Evolutionary conservation across 2,113 vertebrate species (phyloP).

Genomic region (Callithrix jacchus): DNA sequence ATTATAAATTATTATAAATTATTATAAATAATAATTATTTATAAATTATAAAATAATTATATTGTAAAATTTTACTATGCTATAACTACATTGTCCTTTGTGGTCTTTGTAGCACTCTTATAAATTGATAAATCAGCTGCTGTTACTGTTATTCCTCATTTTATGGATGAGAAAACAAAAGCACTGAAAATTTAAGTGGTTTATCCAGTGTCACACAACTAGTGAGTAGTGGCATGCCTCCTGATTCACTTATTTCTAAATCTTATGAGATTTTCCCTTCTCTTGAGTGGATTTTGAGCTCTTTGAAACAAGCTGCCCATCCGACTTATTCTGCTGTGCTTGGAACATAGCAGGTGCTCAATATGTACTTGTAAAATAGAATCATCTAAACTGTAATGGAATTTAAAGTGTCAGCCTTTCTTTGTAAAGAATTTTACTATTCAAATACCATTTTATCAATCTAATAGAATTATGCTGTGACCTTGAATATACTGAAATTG

Average conservation of each 20-base stretch:
- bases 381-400: neutral
- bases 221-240: neutral
- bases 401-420: neutral
- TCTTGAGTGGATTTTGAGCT: neutral
- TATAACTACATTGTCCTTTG: neutral
- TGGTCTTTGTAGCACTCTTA: neutral
- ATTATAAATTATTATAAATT: neutral
- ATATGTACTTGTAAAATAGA: neutral
- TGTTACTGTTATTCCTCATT: neutral
- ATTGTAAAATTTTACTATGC: neutral
- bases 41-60: no score
- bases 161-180: neutral
- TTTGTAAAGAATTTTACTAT: neutral
- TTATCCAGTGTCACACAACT: neutral
- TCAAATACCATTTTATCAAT: neutral
- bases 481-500: constrained; percentile 31
- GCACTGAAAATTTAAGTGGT: neutral
- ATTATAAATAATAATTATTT: no score
- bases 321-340: neutral
- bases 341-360: neutral
- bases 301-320: neutral
- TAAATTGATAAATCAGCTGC: neutral
- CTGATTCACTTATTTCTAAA: neutral
- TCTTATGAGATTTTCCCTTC: neutral
- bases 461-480: neutral